Evolutionary conservation across 2,888 invertebrate species (phyloP).

Genomic region (Schrankia costaestrigalis): DNA sequence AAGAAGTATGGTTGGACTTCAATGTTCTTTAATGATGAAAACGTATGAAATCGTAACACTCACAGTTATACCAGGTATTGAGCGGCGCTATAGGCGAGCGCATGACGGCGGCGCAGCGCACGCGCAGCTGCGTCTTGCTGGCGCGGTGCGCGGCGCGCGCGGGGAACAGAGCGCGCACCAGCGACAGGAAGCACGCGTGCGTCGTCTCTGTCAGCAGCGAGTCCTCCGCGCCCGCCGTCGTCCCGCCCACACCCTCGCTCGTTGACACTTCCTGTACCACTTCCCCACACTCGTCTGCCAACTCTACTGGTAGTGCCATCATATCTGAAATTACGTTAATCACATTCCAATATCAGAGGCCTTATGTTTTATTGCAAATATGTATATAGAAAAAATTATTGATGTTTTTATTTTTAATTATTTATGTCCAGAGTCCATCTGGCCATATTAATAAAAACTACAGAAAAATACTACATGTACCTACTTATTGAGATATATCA

Average conservation of each 20-base stretch:
- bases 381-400: too few species aligned
- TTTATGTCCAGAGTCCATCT: too few species aligned
- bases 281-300: slow-evolving; percentile 82
- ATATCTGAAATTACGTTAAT: slow-evolving; percentile 82
- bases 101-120: slow-evolving; percentile 87
- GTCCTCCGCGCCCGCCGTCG: slow-evolving; percentile 4
- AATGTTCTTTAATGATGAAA: too few species aligned
- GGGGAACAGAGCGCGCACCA: slow-evolving; percentile 93
- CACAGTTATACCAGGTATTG: slow-evolving; percentile 88
- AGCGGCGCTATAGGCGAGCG: slow-evolving; percentile 89
- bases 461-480: too few species aligned
- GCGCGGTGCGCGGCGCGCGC: slow-evolving; percentile 92
- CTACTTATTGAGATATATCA: too few species aligned
- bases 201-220: slow-evolving; percentile 86
- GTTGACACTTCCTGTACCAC: slow-evolving; percentile 54
- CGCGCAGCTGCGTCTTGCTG: slow-evolving; percentile 87
- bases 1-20: too few species aligned
- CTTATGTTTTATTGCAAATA: too few species aligned
- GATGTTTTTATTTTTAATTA: too few species aligned
- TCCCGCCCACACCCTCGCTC: slow-evolving; percentile 23
- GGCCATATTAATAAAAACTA: too few species aligned
- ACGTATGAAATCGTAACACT: slow-evolving; percentile 35
- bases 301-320: slow-evolving; percentile 88
- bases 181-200: slow-evolving; percentile 91
- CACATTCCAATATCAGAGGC: too few species aligned